Percentiles rank a stretch among this genome's conserved stretches.
Conservation (phyloP, 2,888 invertebrate species). For the Abrostola tripartita region DNA sequence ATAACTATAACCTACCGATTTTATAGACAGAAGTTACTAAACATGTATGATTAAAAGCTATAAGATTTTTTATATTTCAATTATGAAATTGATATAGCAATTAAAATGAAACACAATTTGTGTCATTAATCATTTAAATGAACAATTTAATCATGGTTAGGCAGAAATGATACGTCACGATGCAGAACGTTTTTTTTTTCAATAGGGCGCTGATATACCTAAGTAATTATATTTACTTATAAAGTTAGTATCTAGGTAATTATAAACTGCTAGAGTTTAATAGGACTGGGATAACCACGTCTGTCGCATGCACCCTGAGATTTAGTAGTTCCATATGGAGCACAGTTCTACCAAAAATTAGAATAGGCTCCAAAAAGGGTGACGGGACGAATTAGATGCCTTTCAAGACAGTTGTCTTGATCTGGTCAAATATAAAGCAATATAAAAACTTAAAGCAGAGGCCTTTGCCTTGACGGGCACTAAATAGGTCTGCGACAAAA, state of each 20-base stretch:
- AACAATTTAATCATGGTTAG: constrained; percentile 27
- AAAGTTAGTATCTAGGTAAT: neutral
- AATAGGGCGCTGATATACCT: constrained; percentile 26
- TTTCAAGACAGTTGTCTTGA: no score
- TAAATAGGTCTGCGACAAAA: no score
- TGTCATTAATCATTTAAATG: constrained; percentile 36
- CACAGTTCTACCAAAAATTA: no score
- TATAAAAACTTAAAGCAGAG: no score
- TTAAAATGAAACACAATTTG: constrained; percentile 46
- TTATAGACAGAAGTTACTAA: constrained; percentile 47
- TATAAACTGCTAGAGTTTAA: neutral
- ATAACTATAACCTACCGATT: constrained; percentile 28
- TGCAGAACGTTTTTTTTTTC: constrained; percentile 23
- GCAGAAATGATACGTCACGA: constrained; percentile 30
- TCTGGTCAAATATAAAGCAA: no score
- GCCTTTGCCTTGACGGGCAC: no score
- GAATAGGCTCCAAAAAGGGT: no score
- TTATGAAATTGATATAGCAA: constrained; percentile 41
- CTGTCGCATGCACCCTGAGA: no score
- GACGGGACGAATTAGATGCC: no score
- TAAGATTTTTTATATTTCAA: constrained; percentile 18
- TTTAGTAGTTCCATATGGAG: no score
- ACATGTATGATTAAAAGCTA: constrained; percentile 21
- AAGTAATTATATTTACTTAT: no score
- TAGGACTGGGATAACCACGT: no score